phyloP scores from a whole-genome alignment of 2,797 vertebrate species.

The Harpagifer antarcticus region DNA sequence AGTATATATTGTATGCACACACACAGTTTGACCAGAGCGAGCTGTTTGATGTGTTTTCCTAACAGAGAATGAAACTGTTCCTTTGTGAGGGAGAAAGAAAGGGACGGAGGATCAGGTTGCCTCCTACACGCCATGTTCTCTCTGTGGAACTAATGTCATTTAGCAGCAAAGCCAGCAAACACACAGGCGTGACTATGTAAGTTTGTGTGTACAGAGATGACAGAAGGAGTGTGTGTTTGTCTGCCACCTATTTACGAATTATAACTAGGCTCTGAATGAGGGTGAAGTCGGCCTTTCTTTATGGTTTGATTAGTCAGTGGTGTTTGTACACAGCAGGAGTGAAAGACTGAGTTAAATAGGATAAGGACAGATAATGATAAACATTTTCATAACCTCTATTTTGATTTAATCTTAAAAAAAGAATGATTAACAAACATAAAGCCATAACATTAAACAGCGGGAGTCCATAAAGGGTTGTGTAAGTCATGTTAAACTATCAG shows the following conservation, averaged over 20 bases:
- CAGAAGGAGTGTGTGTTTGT: constrained; percentile 42
- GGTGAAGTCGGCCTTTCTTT: constrained; percentile 68
- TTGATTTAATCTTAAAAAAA: constrained; percentile 40
- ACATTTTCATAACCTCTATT: constrained; percentile 44
- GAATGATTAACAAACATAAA: constrained; percentile 23
- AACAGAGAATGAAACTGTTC: constrained; percentile 79
- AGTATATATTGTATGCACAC: constrained; percentile 19
- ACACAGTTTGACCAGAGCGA: constrained; percentile 67
- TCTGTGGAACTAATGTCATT: constrained; percentile 84
- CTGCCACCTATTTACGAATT: constrained; percentile 73
- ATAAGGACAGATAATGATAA: constrained; percentile 48
- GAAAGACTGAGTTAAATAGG: constrained; percentile 49
- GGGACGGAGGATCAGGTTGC: constrained; percentile 81
- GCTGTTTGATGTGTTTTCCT: constrained; percentile 73
- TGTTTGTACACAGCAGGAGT: constrained; percentile 50
- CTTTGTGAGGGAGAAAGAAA: constrained; percentile 80
- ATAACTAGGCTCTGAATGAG: constrained; percentile 67
- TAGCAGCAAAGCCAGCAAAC: constrained; percentile 79
- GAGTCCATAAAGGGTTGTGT: constrained; percentile 42
- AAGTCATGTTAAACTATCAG: constrained; percentile 54
- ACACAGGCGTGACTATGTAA: constrained; percentile 76
- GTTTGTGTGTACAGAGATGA: constrained; percentile 40
- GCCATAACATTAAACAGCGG: constrained; percentile 27
- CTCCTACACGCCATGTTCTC: constrained; percentile 81
- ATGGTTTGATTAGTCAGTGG: constrained; percentile 77